phyloP scores from a whole-genome alignment of 2,797 vertebrate species.

The Schizothorax lantsangensis region DNA sequence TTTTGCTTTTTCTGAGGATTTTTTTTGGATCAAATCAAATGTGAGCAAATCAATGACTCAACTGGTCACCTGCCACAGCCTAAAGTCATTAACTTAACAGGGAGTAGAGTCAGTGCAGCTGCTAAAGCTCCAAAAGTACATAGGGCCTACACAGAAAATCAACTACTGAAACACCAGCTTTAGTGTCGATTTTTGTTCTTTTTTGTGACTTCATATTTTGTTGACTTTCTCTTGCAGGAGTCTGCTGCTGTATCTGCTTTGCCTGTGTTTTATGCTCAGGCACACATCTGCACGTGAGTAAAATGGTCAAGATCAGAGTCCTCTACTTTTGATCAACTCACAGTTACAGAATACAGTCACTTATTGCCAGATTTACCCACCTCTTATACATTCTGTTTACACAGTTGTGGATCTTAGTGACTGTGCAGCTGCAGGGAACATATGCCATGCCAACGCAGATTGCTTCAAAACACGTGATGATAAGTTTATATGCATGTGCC shows the following conservation, averaged over 20 bases:
- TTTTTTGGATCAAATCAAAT: neutral
- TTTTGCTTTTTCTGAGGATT: neutral
- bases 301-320: neutral
- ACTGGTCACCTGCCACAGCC: neutral
- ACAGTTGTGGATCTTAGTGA: slow-evolving; percentile 67
- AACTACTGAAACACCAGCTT: neutral
- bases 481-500: slow-evolving; percentile 75
- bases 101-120: neutral
- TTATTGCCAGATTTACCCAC: neutral
- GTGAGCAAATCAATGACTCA: neutral
- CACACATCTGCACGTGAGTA: slow-evolving; percentile 71
- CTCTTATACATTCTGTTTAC: slow-evolving; percentile 4
- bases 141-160: too few species aligned
- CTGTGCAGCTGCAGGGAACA: slow-evolving; percentile 71
- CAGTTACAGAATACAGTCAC: neutral
- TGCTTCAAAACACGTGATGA: slow-evolving; percentile 71
- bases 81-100: neutral
- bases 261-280: slow-evolving; percentile 64
- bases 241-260: slow-evolving; percentile 69
- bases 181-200: neutral
- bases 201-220: neutral
- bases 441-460: slow-evolving; percentile 74
- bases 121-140: neutral
- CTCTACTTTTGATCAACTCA: neutral
- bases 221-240: slow-evolving; percentile 65